Evolutionary conservation across 2,888 invertebrate genomes (phyloP), one percentile per base, ranked within the genome.

Genomic region (Drosophila robusta): DNA sequence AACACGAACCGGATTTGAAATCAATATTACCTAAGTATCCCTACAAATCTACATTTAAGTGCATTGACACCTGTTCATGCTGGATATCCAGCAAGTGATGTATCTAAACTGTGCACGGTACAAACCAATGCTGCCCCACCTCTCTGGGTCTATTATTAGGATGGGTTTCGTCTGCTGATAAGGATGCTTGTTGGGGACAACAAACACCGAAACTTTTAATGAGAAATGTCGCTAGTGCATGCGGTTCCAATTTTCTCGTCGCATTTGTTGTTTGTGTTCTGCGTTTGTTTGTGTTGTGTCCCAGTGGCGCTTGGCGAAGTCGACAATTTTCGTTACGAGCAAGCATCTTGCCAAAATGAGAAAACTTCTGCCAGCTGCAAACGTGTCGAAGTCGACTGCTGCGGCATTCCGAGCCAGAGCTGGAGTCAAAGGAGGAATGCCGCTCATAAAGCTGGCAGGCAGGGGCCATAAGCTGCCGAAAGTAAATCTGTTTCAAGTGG

Each of bases 401-500:
- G 60, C 29, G 42, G 47, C 63, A 76, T 45, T 49, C 51, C 46
- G 39, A 70, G 52, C 45, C 52, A 45, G 55, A 75, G 62, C n/a
- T 39, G 44, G 47, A 44, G 54, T 24, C 45, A 22, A 29, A 41
- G 52, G 24, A 32, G 39, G 36, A 68, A 47, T 41, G 57, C 60
- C 55, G 46, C 32, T 38, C 71, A 61, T 80, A 72, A 80, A 78
- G 67, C 72, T 70, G 61, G 70, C 44, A 67, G 64, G 66, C 70
- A 46, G 70, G 61, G 60, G 49, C 66, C 83, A 82, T 86, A 74
- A 78, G 86, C 72, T 85, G 89, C 84, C 74, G 47, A 87, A 83
- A 83, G 77, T 80, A 89, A 87, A 87, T 89, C 87, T 80, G 87
- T 87, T 89, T 88, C 86, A 75, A 90, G 83, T 88, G 70, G 66